Percentiles rank a stretch among this genome's conserved stretches.
These are phyloP conservation scores for Temnothorax unifasciatus DNA, from an alignment of 2,888 invertebrate genomes.

Conservation along the genomic window DNA sequence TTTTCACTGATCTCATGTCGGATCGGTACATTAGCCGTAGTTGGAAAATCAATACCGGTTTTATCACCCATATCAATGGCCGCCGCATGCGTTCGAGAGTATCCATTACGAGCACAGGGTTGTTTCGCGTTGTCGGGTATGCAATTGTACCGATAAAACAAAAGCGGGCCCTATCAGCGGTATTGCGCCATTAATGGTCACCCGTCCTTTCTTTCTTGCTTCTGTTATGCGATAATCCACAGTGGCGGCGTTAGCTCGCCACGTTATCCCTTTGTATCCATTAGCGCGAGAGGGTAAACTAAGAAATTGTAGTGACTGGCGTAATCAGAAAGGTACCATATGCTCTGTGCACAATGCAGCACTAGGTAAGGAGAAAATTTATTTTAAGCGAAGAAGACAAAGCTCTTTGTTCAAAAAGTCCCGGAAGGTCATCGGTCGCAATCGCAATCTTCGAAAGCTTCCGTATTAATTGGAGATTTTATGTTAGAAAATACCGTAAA, in stretches of 20 bases:
- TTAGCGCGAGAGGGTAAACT: conserved; percentile 68
- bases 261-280: conserved; percentile 74
- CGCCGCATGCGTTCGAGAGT: conserved; percentile 65
- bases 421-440: conserved; percentile 11
- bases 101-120: conserved; percentile 70
- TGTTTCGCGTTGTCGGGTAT: conserved; percentile 62
- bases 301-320: conserved; percentile 72
- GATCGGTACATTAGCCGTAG: conserved; percentile 38
- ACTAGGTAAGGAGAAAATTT: conserved; percentile 65
- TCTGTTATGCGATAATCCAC: conserved; percentile 76
- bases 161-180: conserved; percentile 71
- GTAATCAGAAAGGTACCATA: conserved; percentile 69
- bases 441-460: conserved; percentile 19
- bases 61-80: conserved; percentile 74
- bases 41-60: conserved; percentile 71
- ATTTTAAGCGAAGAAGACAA: conserved; percentile 65
- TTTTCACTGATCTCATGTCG: conserved; percentile 27
- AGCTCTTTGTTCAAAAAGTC: conserved; percentile 59
- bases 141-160: conserved; percentile 79
- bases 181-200: conserved; percentile 75
- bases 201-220: conserved; percentile 71
- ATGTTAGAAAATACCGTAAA: not conserved
- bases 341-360: conserved; percentile 36
- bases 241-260: conserved; percentile 62
- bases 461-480: not conserved